Evolutionary conservation across 2,888 invertebrate genomes (phyloP), one percentile per base, ranked within the genome.

Genomic region (Ephialtes manifestator): DNA sequence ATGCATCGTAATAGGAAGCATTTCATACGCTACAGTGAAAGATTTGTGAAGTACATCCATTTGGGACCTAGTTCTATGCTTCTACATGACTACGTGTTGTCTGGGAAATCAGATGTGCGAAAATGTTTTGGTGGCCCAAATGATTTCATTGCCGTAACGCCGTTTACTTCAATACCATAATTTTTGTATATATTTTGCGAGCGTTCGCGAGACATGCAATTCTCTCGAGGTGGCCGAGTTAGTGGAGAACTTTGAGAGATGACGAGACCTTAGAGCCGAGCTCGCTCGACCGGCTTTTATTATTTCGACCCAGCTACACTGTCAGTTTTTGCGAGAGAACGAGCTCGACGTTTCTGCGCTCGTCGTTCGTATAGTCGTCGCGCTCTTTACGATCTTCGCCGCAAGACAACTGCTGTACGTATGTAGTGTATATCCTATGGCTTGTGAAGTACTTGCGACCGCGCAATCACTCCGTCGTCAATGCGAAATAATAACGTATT

Each of bases 401-500:
- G 53, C 77, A 46, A 80, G 65, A 60, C 31, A 43, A 71, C 67
- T n/a, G 43, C 67, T 24, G 31, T 35, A 48, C 35, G 65, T 63
- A 51, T 60, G 43, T 58, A n/a, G 15, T 55, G 31, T 48, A 48
- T 68, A 48, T 39, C 43, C 48, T 13, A 20, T 24, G 55, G 55
- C 24, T 55, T 0, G 24, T 24, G 28, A 28, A 35, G 51, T 51
- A 65, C 63, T 75, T 4, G 13, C 68, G 35, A 11, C 74, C 67
- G 20, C 68, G 81, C 81, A 84, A 84, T 85, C 83, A 79, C 63
- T 80, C 80, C 76, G 78, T 85, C 82, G 84, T 84, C 85, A 83
- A 83, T 85, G 80, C 75, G 83, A 78, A 80, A 82, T 86, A 84
- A 84, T 86, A 84, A 84, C 77, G 77, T 82, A 86, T 81, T 80